These are phyloP conservation scores for Calcarius ornatus DNA, from an alignment of 2,113 vertebrate species.

Conservation along the genomic window DNA sequence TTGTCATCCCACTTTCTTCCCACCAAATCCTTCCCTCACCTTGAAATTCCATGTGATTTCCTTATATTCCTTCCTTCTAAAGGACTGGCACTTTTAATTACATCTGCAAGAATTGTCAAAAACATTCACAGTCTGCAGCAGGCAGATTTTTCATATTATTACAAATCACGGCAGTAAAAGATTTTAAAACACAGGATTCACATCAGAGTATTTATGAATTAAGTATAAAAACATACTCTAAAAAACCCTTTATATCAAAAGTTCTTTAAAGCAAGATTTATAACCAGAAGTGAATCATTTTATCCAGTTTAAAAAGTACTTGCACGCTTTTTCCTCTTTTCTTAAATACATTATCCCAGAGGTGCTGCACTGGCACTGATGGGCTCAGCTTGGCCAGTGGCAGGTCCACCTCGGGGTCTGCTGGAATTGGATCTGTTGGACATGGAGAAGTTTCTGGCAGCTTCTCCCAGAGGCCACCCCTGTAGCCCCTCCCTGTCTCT, in stretches of 20 bases:
- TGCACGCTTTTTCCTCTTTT: accelerated
- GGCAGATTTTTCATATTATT: background rate
- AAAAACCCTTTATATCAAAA: background rate
- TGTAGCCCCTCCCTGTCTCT: background rate
- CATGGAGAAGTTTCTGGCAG: background rate
- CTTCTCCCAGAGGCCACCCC: background rate
- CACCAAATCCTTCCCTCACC: background rate
- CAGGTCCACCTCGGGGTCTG: background rate
- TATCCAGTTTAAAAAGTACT: background rate
- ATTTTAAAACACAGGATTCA: background rate
- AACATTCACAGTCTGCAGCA: background rate
- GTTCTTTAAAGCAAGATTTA: background rate
- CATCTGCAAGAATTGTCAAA: background rate
- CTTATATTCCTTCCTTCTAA: background rate
- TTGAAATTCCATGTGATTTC: background rate
- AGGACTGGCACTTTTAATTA: background rate
- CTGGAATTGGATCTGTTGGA: background rate
- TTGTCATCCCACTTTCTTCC: background rate
- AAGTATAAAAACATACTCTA: background rate
- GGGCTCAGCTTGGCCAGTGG: background rate
- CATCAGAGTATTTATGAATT: background rate
- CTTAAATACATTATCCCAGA: background rate
- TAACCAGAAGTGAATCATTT: background rate
- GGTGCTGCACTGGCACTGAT: background rate
- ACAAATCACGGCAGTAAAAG: background rate